These are phyloP conservation scores for Odontamblyopus rebecca DNA, from an alignment of 2,797 vertebrate species.

Conservation along the genomic window DNA sequence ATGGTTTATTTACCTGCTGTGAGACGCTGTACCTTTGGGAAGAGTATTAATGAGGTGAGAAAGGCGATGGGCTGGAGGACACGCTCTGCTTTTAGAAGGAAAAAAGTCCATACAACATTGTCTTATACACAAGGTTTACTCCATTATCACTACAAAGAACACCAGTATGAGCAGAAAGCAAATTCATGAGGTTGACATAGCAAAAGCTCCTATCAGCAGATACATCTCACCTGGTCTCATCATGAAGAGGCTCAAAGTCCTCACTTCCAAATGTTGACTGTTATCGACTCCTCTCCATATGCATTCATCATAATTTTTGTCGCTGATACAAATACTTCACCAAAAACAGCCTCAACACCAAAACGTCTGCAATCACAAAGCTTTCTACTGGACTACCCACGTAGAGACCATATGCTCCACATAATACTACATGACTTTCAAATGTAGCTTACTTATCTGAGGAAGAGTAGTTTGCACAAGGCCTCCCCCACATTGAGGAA, in stretches of 20 bases:
- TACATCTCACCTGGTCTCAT: no score
- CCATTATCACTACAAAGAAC: slow-evolving; percentile 12
- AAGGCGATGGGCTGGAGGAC: slow-evolving; percentile 22
- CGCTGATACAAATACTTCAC: not conserved
- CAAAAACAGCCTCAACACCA: not conserved
- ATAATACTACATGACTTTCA: not conserved
- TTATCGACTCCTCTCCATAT: no score
- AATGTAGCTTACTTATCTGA: slow-evolving; percentile 3
- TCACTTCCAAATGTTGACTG: no score
- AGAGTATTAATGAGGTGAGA: slow-evolving; percentile 42
- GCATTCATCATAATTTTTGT: slow-evolving; percentile 51
- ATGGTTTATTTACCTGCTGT: slow-evolving; percentile 53
- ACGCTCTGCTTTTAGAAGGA: not conserved
- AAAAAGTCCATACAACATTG: slow-evolving; percentile 9
- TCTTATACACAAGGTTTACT: not conserved
- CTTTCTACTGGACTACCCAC: not conserved
- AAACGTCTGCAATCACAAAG: not conserved
- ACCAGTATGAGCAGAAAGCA: slow-evolving; percentile 6
- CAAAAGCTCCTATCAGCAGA: not conserved
- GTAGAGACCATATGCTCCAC: slow-evolving; percentile 17
- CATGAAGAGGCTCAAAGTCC: no score
- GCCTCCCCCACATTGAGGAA: slow-evolving; percentile 20
- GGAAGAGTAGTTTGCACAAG: slow-evolving; percentile 20
- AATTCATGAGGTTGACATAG: not conserved
- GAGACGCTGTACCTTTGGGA: slow-evolving; percentile 23